Base-by-base conservation (phyloP, 2,797 vertebrate genomes). In the Myripristis murdjan region DNA sequence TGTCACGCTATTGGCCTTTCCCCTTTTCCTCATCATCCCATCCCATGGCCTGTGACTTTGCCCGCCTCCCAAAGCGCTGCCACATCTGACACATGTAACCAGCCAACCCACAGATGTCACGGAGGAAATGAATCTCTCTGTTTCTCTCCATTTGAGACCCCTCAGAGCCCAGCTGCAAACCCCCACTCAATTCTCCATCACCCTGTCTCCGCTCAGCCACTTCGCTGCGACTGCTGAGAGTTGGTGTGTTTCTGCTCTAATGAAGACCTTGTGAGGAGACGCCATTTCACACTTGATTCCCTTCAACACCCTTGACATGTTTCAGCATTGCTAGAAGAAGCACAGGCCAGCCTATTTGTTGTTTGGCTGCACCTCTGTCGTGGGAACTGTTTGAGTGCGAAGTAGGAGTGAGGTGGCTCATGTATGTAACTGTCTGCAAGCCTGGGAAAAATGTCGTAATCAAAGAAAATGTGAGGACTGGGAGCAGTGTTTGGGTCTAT, bases 251-350 rank as follows among this genome's bases (percentile, higher is more conserved):
- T 84, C 90, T 87, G 81, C 82, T 91, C 90, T 92, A 91, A 92
- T 91, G 82, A 92, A 92, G 90, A 92, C 87, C 84, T 90, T 81
- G 79, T 88, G 77, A 85, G 87, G 83, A 91, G 81, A 92, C 87
- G 87, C 88, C 92, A 93, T 93, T 92, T 93, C 92, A 91, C 90
- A 91, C 89, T 89, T 77, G 87, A 90, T 89, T 92, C 89, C 86
- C 87, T 83, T 73, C 82, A 82, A 86, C 79, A 82, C 77, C 75
- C 77, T 77, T 85, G 88, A 85, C 85, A 76, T 82, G 81, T 89
- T 85, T 82, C 75, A 70, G 77, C 61, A 61, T 79, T 84, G 78
- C 63, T 64, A 77, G 71, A 70, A 14, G 53, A 74, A 56, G 56
- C 53, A 5, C 22, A 28, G 62, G n/a, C 81, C 16, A 15, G 23